phyloP scores from a whole-genome alignment of 2,113 vertebrate genomes.

The Pygathrix nemaeus region DNA sequence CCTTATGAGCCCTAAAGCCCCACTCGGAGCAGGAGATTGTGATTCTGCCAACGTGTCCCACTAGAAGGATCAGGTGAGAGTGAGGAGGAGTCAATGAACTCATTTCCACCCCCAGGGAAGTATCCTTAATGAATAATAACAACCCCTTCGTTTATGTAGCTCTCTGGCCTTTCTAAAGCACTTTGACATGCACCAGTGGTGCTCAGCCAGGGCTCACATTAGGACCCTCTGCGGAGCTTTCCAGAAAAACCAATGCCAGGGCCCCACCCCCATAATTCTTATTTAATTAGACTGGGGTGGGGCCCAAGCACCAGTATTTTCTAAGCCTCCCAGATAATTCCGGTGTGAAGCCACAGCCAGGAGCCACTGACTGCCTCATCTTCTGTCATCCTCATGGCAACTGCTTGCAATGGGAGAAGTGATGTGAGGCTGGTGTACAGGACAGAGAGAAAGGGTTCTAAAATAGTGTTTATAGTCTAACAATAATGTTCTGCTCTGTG shows the following conservation, averaged over 20 bases:
- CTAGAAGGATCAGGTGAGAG: not conserved
- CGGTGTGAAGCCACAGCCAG: not conserved
- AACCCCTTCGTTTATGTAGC: rapidly evolving
- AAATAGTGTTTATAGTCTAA: not conserved
- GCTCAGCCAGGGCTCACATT: not conserved
- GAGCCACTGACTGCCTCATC: not conserved
- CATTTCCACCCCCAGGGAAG: not conserved
- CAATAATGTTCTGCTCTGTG: rapidly evolving
- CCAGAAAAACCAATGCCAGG: not conserved
- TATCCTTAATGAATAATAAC: not conserved
- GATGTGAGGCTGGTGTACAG: too few species aligned
- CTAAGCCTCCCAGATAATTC: not conserved
- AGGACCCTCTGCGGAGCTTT: constrained; percentile 15
- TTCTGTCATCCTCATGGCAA: not conserved
- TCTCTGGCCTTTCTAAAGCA: not conserved
- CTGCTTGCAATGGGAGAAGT: not conserved
- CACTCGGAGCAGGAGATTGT: not conserved
- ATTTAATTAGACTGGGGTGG: not conserved
- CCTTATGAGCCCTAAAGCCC: not conserved
- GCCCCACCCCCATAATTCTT: not conserved
- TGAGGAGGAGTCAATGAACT: not conserved
- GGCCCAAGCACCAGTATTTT: not conserved
- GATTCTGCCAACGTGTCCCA: not conserved
- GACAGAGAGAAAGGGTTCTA: rapidly evolving
- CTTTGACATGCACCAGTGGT: not conserved